phyloP scores from a whole-genome alignment of 2,797 vertebrate species.

The Sebastes ruberrimus region DNA sequence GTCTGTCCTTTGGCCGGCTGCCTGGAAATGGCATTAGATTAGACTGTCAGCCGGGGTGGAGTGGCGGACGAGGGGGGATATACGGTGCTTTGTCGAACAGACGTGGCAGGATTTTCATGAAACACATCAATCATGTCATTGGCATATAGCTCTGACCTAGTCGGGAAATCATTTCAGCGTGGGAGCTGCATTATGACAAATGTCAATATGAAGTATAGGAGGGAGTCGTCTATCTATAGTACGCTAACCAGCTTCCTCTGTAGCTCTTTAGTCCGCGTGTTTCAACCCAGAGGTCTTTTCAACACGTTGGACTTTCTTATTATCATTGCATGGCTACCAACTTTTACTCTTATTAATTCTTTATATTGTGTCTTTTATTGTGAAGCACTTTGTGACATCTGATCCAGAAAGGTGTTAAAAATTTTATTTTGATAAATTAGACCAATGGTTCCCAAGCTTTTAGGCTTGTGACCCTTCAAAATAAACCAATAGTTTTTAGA shows the following conservation, averaged over 20 bases:
- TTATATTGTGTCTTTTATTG: too few relatives aligned
- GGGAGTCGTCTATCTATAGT: constrained; percentile 15
- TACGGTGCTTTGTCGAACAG: constrained; percentile 8
- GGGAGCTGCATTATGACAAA: constrained; percentile 52
- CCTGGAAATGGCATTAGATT: constrained; percentile 70
- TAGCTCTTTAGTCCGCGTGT: not conserved
- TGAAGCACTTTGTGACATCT: not conserved
- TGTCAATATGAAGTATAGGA: constrained; percentile 33
- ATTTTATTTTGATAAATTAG: not conserved
- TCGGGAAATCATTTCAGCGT: constrained; percentile 28
- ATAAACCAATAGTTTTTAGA: not conserved
- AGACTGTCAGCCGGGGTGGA: constrained; percentile 18
- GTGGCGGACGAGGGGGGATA: not conserved
- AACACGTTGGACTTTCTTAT: not conserved
- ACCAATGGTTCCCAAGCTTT: not conserved
- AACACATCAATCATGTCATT: constrained; percentile 56
- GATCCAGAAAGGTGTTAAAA: not conserved
- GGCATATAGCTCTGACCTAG: constrained; percentile 32
- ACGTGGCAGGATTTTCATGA: constrained; percentile 56
- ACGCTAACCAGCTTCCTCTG: not conserved
- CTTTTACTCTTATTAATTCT: too few relatives aligned
- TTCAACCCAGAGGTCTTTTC: not conserved
- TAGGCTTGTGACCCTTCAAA: not conserved
- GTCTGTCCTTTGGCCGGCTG: constrained; percentile 56
- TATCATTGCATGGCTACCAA: not conserved